These are phyloP conservation scores for Potamilus streckersoni DNA, from an alignment of 1,140 invertebrate species.

Conservation along the genomic window DNA sequence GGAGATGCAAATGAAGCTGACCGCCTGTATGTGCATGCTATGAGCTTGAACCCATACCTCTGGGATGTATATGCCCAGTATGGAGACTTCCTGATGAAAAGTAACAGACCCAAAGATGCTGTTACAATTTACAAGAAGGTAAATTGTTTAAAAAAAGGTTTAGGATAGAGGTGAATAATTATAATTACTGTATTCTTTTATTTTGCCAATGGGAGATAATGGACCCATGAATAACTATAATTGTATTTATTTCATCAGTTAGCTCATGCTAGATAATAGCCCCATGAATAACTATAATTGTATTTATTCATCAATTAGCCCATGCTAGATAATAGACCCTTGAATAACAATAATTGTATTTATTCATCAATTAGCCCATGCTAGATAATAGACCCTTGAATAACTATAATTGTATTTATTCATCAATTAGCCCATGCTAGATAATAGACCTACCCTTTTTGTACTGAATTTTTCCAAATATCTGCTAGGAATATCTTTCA, in stretches of 20 bases:
- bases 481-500: too few relatives aligned
- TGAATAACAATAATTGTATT: not conserved
- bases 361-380: not conserved
- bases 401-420: not conserved
- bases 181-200: not conserved
- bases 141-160: not conserved
- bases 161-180: not conserved
- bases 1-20: conserved; percentile 35
- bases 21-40: conserved; percentile 23
- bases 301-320: not conserved
- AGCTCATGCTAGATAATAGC: too few relatives aligned
- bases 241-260: not conserved
- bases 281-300: not conserved
- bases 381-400: not conserved
- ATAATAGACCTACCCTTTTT: not conserved
- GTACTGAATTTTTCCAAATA: too few relatives aligned
- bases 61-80: conserved; percentile 52
- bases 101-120: conserved; percentile 35
- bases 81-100: conserved; percentile 38
- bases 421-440: not conserved
- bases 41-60: conserved; percentile 32
- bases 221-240: not conserved
- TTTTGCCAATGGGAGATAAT: not conserved
- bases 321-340: not conserved
- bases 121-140: conserved; percentile 44